phyloP scores from a whole-genome alignment of 1,140 invertebrate genomes.

The Camponotus pennsylvanicus region DNA sequence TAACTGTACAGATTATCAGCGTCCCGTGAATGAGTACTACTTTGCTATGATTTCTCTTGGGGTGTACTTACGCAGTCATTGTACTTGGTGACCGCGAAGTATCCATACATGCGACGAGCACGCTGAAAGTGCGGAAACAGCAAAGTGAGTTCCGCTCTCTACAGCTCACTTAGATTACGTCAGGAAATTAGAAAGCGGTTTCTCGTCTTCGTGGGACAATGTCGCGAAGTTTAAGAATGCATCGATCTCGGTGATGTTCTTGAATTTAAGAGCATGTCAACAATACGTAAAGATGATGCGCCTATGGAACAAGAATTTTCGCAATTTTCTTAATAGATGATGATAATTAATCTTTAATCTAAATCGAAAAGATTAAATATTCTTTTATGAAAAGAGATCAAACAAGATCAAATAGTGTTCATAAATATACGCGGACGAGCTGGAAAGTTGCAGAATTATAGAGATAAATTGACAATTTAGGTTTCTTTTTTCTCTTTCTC shows the following conservation, averaged over 20 bases:
- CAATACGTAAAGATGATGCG: conserved; percentile 7
- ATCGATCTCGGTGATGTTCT: conserved; percentile 11
- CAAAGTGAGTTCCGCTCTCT: not conserved
- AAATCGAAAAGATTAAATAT: not conserved
- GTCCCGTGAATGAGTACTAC: conserved; percentile 23
- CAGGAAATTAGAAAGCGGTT: conserved; percentile 33
- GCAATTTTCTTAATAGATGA: not conserved
- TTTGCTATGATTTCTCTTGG: conserved; percentile 57
- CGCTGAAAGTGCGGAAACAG: conserved; percentile 21
- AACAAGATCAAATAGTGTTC: no score
- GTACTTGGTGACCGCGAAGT: not conserved
- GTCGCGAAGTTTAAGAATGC: not conserved
- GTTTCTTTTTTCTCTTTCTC: no score
- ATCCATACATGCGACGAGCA: not conserved
- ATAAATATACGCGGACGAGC: no score
- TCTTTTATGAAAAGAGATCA: not conserved
- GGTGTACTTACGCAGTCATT: not conserved
- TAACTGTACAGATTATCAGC: conserved; percentile 45
- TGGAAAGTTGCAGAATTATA: no score
- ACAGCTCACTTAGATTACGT: conserved; percentile 19
- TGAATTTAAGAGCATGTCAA: conserved; percentile 7
- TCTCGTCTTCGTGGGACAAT: not conserved
- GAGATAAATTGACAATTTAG: no score
- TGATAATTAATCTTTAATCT: not conserved
- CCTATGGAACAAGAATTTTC: conserved; percentile 1